Base-by-base conservation (phyloP, 2,797 vertebrate genomes). In the Rousettus madagascariensis region DNA sequence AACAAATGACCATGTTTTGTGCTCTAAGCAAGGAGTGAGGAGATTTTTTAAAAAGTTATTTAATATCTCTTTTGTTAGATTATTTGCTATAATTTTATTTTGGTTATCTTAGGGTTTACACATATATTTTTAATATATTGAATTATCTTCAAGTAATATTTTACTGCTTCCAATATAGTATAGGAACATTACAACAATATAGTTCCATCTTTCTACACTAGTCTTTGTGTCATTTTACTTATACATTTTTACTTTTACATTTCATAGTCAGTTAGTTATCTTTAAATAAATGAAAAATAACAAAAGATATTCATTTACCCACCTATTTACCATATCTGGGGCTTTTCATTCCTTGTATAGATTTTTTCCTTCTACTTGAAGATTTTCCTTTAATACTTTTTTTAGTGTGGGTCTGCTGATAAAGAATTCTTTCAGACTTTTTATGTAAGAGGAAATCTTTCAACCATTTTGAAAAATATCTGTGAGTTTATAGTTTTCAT, bases 351-450 rank as follows among this genome's bases (percentile, higher is more conserved):
- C 53, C 43, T 71, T 20, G 26, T 43, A 33, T 43, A 68, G 38
- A 24, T 41, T 8, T 6, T 51, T 89, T 84, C 68, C 46, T 68
- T 84, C n/a, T 68, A 7, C 69, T 36, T 78, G 16, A 55, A 49
- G 38, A 12, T 66, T 24, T 86, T 41, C 30, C 41, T 72, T 86
- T 36, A 74, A 74, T 72, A 59, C 20, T 55, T 85, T n/a, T 69
- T 89, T 11, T 51, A 59, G 19, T 61, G 1, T 12, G 46, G 38
- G 30, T 49, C 33, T 77, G 20, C 30, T 89, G 59, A 57, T 75
- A 82, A 80, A 77, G 20, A 51, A 85, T 86, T 90, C 28, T 79
- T 71, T 85, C 33, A 79, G 43, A 26, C n/a, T 94, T 84, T 69
- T 43, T 63, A 61, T 28, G 49, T 53, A 74, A 66, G 20, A 65